phyloP scores from a whole-genome alignment of 2,797 vertebrate genomes.

The Agapornis canus region DNA sequence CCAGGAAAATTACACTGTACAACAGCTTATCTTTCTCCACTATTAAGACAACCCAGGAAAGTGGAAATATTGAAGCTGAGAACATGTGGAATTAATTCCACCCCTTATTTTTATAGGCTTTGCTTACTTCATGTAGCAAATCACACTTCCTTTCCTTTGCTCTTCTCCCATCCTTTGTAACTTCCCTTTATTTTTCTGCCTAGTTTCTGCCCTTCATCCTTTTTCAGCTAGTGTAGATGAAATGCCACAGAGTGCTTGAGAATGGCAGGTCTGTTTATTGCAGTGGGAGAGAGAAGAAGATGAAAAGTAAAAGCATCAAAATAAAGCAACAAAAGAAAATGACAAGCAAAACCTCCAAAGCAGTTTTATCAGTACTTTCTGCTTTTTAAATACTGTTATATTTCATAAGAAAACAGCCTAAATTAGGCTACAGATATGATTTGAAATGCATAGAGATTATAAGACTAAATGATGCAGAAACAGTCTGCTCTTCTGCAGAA shows the following conservation, averaged over 20 bases:
- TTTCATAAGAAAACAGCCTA: neutral
- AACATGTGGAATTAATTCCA: neutral
- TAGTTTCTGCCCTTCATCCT: neutral
- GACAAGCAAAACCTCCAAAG: neutral
- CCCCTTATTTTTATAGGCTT: neutral
- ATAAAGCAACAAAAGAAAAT: neutral
- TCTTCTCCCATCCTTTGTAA: neutral
- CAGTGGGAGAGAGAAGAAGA: neutral
- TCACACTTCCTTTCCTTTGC: neutral
- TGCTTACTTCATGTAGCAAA: neutral
- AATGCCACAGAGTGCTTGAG: neutral
- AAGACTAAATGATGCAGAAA: neutral
- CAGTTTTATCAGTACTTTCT: neutral
- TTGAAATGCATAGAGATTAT: neutral
- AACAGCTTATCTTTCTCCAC: neutral
- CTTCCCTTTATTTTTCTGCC: neutral
- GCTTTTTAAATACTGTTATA: neutral
- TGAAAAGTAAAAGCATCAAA: conserved; percentile 23
- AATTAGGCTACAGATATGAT: neutral
- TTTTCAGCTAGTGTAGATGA: neutral
- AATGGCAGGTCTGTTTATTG: neutral
- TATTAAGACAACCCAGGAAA: neutral
- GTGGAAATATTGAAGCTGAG: neutral
- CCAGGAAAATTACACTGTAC: neutral
- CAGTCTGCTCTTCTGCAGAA: neutral